Evolutionary conservation across 2,113 vertebrate species (phyloP).

Genomic region (Onychostruthus taczanowskii): DNA sequence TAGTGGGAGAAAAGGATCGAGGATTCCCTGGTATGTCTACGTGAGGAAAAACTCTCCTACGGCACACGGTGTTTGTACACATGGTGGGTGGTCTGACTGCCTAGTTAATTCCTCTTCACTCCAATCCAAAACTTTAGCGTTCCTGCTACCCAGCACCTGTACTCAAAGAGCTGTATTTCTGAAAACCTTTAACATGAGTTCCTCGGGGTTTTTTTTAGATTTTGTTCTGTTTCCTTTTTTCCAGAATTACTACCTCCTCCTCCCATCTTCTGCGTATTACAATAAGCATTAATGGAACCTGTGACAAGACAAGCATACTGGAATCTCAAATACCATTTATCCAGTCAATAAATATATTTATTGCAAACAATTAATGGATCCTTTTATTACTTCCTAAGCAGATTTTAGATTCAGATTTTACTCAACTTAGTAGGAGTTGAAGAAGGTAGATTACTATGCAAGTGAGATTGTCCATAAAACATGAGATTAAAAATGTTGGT

Average conservation of each 20-base stretch:
- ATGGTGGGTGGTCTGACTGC: neutral
- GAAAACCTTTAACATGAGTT: neutral
- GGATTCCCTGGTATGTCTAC: neutral
- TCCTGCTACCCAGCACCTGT: neutral
- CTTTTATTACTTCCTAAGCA: neutral
- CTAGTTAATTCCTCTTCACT: neutral
- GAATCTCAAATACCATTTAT: neutral
- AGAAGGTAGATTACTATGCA: neutral
- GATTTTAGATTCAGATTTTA: neutral
- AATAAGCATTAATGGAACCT: neutral
- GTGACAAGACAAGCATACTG: neutral
- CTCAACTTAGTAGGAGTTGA: neutral
- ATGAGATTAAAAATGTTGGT: neutral
- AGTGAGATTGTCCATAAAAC: neutral
- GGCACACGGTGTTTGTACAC: neutral
- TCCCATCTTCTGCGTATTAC: neutral
- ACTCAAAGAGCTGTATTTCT: neutral
- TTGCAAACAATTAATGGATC: neutral
- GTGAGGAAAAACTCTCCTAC: neutral
- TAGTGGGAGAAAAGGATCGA: neutral
- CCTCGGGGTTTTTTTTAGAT: rapidly evolving
- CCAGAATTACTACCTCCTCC: neutral
- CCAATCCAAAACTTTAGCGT: neutral
- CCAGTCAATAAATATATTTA: neutral
- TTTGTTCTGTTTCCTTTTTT: neutral